A percentile compares a stretch with the other conserved stretches of the same genome.
phyloP scores from a whole-genome alignment of 64 coral and sea anemone genomes.

The Dendrophyllia cribrosa region DNA sequence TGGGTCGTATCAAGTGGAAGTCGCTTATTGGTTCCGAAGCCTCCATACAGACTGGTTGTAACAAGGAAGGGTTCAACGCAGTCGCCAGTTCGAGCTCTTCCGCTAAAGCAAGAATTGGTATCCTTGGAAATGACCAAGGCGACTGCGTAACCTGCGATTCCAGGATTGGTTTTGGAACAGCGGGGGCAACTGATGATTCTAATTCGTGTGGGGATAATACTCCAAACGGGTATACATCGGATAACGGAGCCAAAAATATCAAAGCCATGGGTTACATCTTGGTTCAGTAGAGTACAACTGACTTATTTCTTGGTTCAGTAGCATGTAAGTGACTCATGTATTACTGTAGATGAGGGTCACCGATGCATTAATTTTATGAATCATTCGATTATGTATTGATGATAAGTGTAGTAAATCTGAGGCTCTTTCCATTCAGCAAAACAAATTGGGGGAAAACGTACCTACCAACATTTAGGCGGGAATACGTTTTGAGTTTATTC shows the following conservation, averaged over 20 bases:
- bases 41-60: conserved; percentile 33
- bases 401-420: too few relatives aligned
- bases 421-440: too few relatives aligned
- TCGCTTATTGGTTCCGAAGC: conserved; percentile 30
- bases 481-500: too few relatives aligned
- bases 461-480: too few relatives aligned
- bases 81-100: background rate
- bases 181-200: background rate
- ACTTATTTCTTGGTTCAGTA: too few relatives aligned
- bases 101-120: conserved; percentile 33
- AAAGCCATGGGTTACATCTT: conserved; percentile 46
- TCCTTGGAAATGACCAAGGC: conserved; percentile 18
- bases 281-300: conserved; percentile 36
- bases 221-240: background rate
- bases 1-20: conserved; percentile 45
- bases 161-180: conserved; percentile 35
- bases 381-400: too few relatives aligned
- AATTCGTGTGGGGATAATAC: background rate
- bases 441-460: too few relatives aligned
- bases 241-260: background rate
- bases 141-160: conserved; percentile 35
- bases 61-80: conserved; percentile 49
- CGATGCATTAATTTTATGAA: too few relatives aligned
- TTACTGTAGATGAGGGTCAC: too few relatives aligned
- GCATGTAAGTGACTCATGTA: too few relatives aligned